Base-by-base conservation (phyloP, 2,113 vertebrate species). In the Tragelaphus strepsiceros region DNA sequence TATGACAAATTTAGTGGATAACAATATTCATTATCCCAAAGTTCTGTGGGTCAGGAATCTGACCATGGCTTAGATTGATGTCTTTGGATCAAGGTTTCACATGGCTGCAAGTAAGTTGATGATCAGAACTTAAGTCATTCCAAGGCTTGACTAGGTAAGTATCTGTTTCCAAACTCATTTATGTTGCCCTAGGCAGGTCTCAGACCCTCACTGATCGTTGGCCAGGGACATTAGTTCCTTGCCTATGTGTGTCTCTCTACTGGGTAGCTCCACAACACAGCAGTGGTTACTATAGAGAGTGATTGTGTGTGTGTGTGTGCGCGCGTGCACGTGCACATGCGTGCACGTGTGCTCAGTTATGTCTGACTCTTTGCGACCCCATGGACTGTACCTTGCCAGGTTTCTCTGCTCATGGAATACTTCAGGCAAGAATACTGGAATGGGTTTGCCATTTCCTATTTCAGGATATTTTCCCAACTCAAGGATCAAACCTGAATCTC, bases 271-370 rank as follows among this genome's bases (percentile, higher is more conserved):
- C 6, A 74, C 17, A 87, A 9, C 12, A 21, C 26, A 56, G n/a
- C 10, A 84, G 24, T 74, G n/a, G 3, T 53, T 96, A 21, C 59
- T n/a, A 82, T 35, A 91, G 26, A 74, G 53, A 77, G 32, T 39
- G 17, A 71, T 0, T 35, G 19, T 14, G 5, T 74, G n/a, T 71
- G 64, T 11, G 17, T 71, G 35, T 64, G 61, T 62, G 6, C 17
- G 6, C 17, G 30, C 17, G 28, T 15, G 7, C 0, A 2, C 2
- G 17, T 0, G 64, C 2, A 9, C 30, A 16, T 1, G 2, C 0
- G 4, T 35, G 8, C 64, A 16, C 2, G 4, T 0, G 4, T 35
- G 8, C 64, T 13, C 71, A 39, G 35, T 14, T 21, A 43, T 13
- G n/a, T 43, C 71, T 74, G 21, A 74, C 71, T 13, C 71, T 74